Evolutionary conservation across 1,140 invertebrate species (phyloP).

Genomic region (Anastrepha ludens): DNA sequence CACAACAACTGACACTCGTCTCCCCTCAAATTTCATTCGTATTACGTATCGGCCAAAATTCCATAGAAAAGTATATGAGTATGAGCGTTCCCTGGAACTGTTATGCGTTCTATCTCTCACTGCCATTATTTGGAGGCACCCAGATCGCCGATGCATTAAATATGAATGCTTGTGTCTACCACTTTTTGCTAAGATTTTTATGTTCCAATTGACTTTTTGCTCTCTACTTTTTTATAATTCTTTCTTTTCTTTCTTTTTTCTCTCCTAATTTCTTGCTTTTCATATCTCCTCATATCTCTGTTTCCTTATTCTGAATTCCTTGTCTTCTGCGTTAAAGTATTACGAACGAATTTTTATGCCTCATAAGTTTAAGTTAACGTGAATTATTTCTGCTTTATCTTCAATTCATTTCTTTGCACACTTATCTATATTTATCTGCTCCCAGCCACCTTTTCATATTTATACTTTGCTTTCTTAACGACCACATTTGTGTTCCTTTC

Average conservation of each 20-base stretch:
- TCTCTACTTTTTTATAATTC: background rate
- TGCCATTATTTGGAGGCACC: background rate
- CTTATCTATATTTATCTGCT: background rate
- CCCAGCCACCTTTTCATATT: background rate
- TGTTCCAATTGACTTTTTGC: background rate
- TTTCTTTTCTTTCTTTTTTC: background rate
- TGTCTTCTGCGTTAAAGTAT: background rate
- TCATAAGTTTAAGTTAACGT: slow-evolving; percentile 34
- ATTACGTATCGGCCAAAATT: too few relatives aligned
- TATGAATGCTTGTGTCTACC: background rate
- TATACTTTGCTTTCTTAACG: slow-evolving; percentile 23
- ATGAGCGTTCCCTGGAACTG: background rate
- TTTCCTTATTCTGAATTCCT: background rate
- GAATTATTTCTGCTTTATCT: slow-evolving; percentile 16
- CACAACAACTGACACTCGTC: too few relatives aligned
- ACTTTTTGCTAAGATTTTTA: background rate
- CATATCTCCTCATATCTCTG: too few relatives aligned
- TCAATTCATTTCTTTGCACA: background rate
- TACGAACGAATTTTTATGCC: background rate
- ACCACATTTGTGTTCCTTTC: background rate
- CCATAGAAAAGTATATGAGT: background rate
- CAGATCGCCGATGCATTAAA: background rate
- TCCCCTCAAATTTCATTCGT: too few relatives aligned
- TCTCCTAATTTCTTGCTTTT: too few relatives aligned
- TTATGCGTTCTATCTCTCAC: background rate